phyloP scores from a whole-genome alignment of 1,140 invertebrate species.

The Aphaenogaster floridana region DNA sequence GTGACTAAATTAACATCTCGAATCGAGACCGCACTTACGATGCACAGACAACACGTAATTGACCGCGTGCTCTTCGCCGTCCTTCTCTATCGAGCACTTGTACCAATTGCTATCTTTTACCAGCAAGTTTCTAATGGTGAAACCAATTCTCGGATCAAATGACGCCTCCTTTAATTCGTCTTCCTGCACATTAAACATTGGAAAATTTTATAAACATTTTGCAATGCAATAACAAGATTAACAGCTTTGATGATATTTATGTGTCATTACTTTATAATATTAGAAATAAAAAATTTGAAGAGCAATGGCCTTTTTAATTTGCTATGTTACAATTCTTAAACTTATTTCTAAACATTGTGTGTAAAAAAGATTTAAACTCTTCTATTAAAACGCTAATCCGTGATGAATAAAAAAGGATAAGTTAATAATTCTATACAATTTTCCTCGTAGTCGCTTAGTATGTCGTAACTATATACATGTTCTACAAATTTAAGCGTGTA shows the following conservation, averaged over 20 bases:
- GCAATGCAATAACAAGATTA: neutral
- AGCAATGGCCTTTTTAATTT: slow-evolving; percentile 82
- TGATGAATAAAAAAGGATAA: slow-evolving; percentile 15
- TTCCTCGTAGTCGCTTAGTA: neutral
- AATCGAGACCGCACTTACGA: slow-evolving; percentile 80
- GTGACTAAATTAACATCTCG: slow-evolving; percentile 78
- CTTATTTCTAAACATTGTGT: neutral
- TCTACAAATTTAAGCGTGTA: neutral
- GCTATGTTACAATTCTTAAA: neutral
- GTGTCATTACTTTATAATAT: neutral
- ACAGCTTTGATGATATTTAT: neutral
- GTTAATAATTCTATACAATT: neutral
- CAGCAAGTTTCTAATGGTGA: slow-evolving; percentile 85
- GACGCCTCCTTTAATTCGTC: slow-evolving; percentile 79
- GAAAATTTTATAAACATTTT: neutral
- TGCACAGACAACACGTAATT: slow-evolving; percentile 83
- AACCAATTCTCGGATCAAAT: slow-evolving; percentile 89
- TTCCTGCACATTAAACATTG: slow-evolving; percentile 37
- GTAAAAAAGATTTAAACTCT: neutral
- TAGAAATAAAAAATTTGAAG: slow-evolving; percentile 68
- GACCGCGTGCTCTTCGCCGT: slow-evolving; percentile 64
- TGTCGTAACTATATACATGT: neutral
- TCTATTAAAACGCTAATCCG: slow-evolving; percentile 51
- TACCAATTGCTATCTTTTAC: slow-evolving; percentile 83
- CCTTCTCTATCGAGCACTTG: slow-evolving; percentile 85